Evolutionary conservation across 2,888 invertebrate genomes (phyloP).

Genomic region (Campoplex capitator): DNA sequence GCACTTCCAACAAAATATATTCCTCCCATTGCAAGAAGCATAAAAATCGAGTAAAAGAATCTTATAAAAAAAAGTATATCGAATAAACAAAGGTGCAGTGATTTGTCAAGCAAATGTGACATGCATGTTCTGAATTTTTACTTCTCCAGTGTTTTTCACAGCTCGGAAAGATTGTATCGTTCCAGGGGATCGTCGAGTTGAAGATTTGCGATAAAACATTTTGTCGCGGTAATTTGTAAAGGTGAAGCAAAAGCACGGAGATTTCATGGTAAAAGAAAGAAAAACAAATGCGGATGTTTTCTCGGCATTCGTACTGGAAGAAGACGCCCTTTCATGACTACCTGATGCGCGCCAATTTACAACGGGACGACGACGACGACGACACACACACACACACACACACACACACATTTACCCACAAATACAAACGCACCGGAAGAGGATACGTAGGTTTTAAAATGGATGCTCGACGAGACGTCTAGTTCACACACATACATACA

Average conservation of each 20-base stretch:
- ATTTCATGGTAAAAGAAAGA: conserved; percentile 29
- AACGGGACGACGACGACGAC: conserved; percentile 43
- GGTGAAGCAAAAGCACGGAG: conserved; percentile 49
- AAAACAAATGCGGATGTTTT: conserved; percentile 47
- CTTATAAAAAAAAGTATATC: not conserved
- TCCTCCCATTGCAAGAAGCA: not conserved
- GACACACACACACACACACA: not conserved
- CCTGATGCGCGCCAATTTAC: conserved; percentile 76
- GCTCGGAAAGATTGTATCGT: conserved; percentile 14
- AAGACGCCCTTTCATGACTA: conserved; percentile 73
- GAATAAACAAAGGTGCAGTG: not conserved
- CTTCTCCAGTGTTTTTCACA: not conserved
- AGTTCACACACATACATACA: conserved; percentile 37
- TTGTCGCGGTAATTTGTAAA: conserved; percentile 58
- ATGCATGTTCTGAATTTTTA: not conserved
- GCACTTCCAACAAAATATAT: not conserved
- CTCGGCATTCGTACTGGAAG: conserved; percentile 23
- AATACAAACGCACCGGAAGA: not conserved
- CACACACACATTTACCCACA: conserved; percentile 1
- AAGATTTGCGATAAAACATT: conserved; percentile 56
- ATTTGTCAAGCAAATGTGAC: conserved; percentile 15
- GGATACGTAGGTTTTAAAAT: conserved; percentile 46
- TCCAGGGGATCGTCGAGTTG: conserved; percentile 22
- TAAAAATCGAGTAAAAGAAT: not conserved
- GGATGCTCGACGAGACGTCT: conserved; percentile 51